Conservation (phyloP, 2,888 invertebrate genomes). For the Xylota segnis region DNA sequence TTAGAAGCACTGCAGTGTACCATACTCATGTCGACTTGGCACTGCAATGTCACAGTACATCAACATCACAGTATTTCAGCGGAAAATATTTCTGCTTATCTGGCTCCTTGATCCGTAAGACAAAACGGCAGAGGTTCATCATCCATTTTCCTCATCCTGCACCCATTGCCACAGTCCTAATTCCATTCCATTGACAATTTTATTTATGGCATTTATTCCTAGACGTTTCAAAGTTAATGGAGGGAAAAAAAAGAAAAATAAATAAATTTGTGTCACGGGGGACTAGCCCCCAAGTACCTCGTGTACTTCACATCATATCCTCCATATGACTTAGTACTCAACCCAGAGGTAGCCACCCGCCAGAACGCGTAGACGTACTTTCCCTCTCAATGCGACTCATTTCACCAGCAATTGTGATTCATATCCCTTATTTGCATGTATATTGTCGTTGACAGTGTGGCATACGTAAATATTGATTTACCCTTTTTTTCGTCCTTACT, state of each 20-base stretch:
- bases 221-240: constrained; percentile 32
- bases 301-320: constrained; percentile 12
- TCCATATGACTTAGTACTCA: constrained; percentile 15
- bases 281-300: constrained; percentile 6
- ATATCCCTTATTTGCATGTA: constrained; percentile 56
- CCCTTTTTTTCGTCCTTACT: constrained; percentile 25
- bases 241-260: constrained; percentile 7
- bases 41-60: too few relatives aligned
- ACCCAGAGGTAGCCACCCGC: not conserved
- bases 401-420: constrained; percentile 51
- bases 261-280: constrained; percentile 22
- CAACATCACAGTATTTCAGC: too few relatives aligned
- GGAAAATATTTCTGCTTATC: too few relatives aligned
- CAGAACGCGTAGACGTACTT: constrained; percentile 17
- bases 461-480: constrained; percentile 65
- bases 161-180: not conserved
- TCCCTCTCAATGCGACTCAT: constrained; percentile 32
- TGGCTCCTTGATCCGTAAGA: too few relatives aligned
- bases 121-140: too few relatives aligned
- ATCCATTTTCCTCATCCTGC: not conserved
- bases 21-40: too few relatives aligned
- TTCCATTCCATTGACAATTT: constrained; percentile 13
- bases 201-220: constrained; percentile 31
- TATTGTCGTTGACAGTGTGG: constrained; percentile 41
- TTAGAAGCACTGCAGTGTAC: too few relatives aligned